These are phyloP conservation scores for Ornithoptera priamus DNA, from an alignment of 2,888 invertebrate genomes.

Conservation along the genomic window DNA sequence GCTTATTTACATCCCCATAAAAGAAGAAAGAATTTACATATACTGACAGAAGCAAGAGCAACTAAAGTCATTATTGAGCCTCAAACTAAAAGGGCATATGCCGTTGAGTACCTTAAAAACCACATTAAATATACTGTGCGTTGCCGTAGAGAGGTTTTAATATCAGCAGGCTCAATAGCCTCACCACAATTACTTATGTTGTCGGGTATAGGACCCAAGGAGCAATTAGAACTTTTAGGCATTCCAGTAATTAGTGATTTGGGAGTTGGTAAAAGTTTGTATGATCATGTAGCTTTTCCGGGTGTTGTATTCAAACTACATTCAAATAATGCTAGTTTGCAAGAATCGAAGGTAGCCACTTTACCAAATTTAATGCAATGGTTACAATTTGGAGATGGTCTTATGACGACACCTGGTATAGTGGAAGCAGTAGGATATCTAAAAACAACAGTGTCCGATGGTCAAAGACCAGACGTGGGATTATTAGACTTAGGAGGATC, in stretches of 20 bases:
- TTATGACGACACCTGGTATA: slow-evolving; percentile 81
- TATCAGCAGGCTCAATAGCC: slow-evolving; percentile 92
- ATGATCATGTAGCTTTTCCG: slow-evolving; percentile 81
- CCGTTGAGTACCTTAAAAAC: slow-evolving; percentile 83
- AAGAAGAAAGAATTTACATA: slow-evolving; percentile 82
- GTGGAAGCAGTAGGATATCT: slow-evolving; percentile 84
- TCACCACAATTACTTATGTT: slow-evolving; percentile 96
- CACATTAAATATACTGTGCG: slow-evolving; percentile 71
- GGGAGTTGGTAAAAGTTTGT: slow-evolving; percentile 83
- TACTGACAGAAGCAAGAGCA: slow-evolving; percentile 63
- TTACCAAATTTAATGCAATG: slow-evolving; percentile 66
- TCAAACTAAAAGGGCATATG: slow-evolving; percentile 82
- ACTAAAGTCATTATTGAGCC: slow-evolving; percentile 74
- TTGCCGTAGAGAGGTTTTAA: slow-evolving; percentile 89
- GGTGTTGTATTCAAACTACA: slow-evolving; percentile 73
- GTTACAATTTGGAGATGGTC: slow-evolving; percentile 76
- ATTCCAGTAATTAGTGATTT: slow-evolving; percentile 82
- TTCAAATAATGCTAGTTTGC: slow-evolving; percentile 64
- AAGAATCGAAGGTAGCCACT: slow-evolving; percentile 67
- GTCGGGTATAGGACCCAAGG: slow-evolving; percentile 84
- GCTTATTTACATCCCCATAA: slow-evolving; percentile 83
- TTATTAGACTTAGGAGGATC: slow-evolving; percentile 83
- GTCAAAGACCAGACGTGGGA: slow-evolving; percentile 84
- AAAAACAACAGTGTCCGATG: slow-evolving; percentile 78
- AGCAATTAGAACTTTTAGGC: slow-evolving; percentile 77